Percentiles rank a stretch among this genome's conserved stretches.
phyloP scores from a whole-genome alignment of 2,797 vertebrate genomes.

The Acropternis orthonyx region DNA sequence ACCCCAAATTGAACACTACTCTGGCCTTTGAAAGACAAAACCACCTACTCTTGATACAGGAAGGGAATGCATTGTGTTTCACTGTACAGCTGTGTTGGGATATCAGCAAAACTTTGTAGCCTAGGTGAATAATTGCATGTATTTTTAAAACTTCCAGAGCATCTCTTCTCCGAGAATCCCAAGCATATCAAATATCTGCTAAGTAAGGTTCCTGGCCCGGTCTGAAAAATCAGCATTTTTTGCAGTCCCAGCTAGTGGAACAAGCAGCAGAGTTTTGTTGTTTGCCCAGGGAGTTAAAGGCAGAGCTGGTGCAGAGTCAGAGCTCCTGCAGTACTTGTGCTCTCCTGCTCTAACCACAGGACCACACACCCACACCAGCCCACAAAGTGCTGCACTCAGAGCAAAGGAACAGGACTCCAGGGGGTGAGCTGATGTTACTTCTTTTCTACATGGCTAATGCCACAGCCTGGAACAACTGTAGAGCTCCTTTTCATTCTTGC shows the following conservation, averaged over 20 bases:
- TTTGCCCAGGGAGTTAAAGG: background rate
- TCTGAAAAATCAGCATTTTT: background rate
- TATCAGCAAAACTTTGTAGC: background rate
- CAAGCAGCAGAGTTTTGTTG: background rate
- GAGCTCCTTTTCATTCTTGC: background rate
- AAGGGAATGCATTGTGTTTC: background rate
- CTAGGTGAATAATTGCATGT: background rate
- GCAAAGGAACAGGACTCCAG: background rate
- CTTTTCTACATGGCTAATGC: background rate
- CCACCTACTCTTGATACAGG: background rate
- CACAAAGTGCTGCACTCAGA: background rate
- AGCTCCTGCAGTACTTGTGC: background rate
- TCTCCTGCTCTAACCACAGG: background rate
- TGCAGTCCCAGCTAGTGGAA: background rate
- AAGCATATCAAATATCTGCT: background rate
- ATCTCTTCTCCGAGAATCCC: background rate
- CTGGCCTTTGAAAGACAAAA: background rate
- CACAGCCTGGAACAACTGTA: background rate
- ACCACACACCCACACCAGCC: background rate
- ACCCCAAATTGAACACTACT: background rate
- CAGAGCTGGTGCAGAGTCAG: background rate
- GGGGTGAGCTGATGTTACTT: background rate
- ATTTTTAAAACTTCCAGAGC: background rate
- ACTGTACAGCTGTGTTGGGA: background rate
- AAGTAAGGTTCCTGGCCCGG: background rate